phyloP scores from a whole-genome alignment of 92 coral and sea anemone species.

The Metridium senile region DNA sequence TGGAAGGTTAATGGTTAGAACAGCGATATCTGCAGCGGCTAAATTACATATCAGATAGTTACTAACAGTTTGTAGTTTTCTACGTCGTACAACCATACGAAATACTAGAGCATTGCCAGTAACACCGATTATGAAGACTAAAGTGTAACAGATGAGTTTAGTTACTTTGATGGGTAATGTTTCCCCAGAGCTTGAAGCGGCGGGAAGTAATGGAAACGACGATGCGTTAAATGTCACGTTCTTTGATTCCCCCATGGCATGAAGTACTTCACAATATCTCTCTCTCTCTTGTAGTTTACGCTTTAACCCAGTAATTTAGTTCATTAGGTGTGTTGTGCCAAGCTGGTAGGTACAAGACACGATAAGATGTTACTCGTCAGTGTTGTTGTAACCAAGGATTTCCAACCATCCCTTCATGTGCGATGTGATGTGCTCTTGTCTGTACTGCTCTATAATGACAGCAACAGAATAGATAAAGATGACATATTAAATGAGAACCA shows the following conservation, averaged over 20 bases:
- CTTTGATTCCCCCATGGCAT: not conserved
- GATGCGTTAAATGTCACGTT: not conserved
- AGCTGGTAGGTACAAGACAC: too few relatives aligned
- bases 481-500: too few relatives aligned
- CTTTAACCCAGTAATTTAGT: too few relatives aligned
- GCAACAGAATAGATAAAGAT: too few relatives aligned
- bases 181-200: conserved; percentile 21
- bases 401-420: too few relatives aligned
- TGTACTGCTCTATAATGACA: too few relatives aligned
- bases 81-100: conserved; percentile 68
- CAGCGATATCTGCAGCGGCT: conserved; percentile 93
- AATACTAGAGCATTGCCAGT: conserved; percentile 77
- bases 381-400: too few relatives aligned
- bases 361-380: too few relatives aligned
- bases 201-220: not conserved
- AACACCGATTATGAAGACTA: conserved; percentile 78
- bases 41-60: conserved; percentile 80
- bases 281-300: too few relatives aligned
- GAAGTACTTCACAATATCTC: too few relatives aligned
- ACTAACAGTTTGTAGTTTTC: conserved; percentile 78
- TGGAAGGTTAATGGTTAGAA: conserved; percentile 78
- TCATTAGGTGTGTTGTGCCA: too few relatives aligned
- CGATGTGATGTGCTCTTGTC: too few relatives aligned
- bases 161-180: conserved; percentile 67
- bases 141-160: conserved; percentile 67